Evolutionary conservation across 2,888 invertebrate genomes (phyloP).

Genomic region (Andrena trimmerana): DNA sequence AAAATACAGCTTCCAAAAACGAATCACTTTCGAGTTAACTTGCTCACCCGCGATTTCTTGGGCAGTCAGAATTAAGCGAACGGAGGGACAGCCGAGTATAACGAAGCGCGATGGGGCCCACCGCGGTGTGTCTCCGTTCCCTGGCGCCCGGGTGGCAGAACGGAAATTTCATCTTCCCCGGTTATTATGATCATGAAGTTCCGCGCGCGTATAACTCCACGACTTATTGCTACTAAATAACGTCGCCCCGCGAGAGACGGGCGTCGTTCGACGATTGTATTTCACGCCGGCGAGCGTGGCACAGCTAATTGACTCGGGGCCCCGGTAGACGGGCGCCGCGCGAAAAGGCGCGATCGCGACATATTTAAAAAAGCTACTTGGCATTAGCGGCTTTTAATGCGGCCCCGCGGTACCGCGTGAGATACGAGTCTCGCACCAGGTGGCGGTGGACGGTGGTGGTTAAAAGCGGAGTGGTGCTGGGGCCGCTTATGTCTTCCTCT

Average conservation of each 20-base stretch:
- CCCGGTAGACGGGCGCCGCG: constrained; percentile 8
- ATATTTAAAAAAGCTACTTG: constrained; percentile 38
- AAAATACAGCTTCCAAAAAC: too few species aligned
- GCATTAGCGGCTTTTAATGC: constrained; percentile 53
- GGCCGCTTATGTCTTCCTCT: constrained; percentile 70
- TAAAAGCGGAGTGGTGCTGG: constrained; percentile 61
- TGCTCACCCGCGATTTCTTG: too few species aligned
- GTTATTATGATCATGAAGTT: not conserved
- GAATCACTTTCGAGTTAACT: too few species aligned
- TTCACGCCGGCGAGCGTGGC: constrained; percentile 23
- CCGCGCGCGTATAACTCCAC: not conserved
- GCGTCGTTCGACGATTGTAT: constrained; percentile 10
- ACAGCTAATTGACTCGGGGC: constrained; percentile 41
- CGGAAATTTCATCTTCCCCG: not conserved
- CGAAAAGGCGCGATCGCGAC: constrained; percentile 14
- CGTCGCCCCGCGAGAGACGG: not conserved
- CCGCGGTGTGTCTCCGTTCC: not conserved
- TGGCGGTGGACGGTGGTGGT: constrained; percentile 67
- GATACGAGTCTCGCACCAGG: constrained; percentile 75
- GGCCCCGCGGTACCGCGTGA: constrained; percentile 40
- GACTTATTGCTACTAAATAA: constrained; percentile 18
- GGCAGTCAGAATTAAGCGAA: too few species aligned
- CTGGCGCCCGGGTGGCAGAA: not conserved
- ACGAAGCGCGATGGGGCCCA: not conserved
- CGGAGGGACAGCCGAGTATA: not conserved